These are phyloP conservation scores for Chrysaora quinquecirrha DNA, from an alignment of 30 jellyfish, hydroid and myxozoan genomes.

Conservation along the genomic window DNA sequence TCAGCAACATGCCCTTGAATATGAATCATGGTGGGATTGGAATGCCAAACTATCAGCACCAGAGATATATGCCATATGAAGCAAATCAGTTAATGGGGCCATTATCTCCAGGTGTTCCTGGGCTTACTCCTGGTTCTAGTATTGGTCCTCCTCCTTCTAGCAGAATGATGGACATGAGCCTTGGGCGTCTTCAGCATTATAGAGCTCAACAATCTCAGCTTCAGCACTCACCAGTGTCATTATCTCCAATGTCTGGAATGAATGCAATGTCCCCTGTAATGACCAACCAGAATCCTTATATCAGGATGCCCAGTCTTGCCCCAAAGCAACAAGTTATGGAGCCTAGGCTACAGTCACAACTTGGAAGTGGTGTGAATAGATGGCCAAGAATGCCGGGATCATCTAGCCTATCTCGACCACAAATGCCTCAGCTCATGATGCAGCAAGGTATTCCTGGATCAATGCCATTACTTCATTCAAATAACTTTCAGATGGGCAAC, in stretches of 20 bases:
- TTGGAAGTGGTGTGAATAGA: conserved; percentile 47
- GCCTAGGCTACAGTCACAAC: conserved; percentile 53
- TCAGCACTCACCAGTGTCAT: conserved; percentile 62
- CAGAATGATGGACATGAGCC: conserved; percentile 62
- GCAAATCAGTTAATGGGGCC: conserved; percentile 54
- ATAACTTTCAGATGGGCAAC: conserved; percentile 48
- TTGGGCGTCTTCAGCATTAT: conserved; percentile 57
- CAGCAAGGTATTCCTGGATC: conserved; percentile 37
- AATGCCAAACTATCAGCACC: conserved; percentile 52
- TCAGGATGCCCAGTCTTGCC: conserved; percentile 72
- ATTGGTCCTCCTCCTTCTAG: conserved; percentile 59
- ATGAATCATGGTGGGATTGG: conserved; percentile 67
- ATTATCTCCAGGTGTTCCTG: conserved; percentile 52
- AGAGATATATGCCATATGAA: conserved; percentile 59
- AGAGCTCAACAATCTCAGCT: conserved; percentile 70
- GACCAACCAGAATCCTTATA: conserved; percentile 38
- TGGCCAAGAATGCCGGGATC: conserved; percentile 75
- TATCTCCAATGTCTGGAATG: conserved; percentile 71
- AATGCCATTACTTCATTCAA: conserved; percentile 57
- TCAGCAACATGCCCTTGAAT: conserved; percentile 63
- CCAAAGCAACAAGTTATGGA: conserved; percentile 65
- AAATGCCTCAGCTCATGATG: conserved; percentile 71
- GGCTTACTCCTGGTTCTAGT: conserved; percentile 46
- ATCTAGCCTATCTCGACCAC: conserved; percentile 59
- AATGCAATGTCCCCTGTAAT: conserved; percentile 27